Percentiles rank a stretch among this genome's conserved stretches.
Evolutionary conservation across 2,888 invertebrate genomes (phyloP).

Genomic region (Lapara coniferarum): DNA sequence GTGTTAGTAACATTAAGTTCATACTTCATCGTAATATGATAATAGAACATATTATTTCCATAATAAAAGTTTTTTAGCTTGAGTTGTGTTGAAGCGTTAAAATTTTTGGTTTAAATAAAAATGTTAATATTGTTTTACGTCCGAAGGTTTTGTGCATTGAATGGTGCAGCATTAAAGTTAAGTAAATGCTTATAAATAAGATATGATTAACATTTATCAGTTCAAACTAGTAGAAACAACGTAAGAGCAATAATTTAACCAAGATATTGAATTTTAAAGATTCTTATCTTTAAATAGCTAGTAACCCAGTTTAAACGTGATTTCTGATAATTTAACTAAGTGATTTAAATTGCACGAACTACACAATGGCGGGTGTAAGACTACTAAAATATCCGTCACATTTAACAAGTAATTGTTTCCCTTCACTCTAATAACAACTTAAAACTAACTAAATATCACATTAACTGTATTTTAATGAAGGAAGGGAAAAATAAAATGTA

Average conservation of each 20-base stretch:
- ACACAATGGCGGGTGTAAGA: neutral
- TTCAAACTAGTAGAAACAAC: neutral
- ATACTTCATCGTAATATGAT: neutral
- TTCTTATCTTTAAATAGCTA: neutral
- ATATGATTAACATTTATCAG: neutral
- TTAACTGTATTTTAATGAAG: neutral
- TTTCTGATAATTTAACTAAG: neutral
- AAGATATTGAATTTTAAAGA: conserved; percentile 16
- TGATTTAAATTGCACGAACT: conserved; percentile 18
- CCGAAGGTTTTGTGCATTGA: no score
- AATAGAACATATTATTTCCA: neutral
- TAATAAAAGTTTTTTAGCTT: neutral
- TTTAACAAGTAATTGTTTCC: conserved; percentile 7
- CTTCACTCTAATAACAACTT: conserved; percentile 11
- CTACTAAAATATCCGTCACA: conserved; percentile 3
- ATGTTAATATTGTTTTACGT: no score
- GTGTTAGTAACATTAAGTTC: no score
- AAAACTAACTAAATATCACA: neutral
- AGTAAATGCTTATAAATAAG: neutral
- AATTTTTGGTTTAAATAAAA: no score
- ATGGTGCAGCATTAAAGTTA: no score
- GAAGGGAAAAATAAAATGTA: no score
- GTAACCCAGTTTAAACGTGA: neutral
- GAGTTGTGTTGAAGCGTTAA: no score
- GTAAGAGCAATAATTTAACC: neutral